Base-by-base conservation (phyloP, 2,888 invertebrate genomes). In the Cremastobaeus sp. region DNA sequence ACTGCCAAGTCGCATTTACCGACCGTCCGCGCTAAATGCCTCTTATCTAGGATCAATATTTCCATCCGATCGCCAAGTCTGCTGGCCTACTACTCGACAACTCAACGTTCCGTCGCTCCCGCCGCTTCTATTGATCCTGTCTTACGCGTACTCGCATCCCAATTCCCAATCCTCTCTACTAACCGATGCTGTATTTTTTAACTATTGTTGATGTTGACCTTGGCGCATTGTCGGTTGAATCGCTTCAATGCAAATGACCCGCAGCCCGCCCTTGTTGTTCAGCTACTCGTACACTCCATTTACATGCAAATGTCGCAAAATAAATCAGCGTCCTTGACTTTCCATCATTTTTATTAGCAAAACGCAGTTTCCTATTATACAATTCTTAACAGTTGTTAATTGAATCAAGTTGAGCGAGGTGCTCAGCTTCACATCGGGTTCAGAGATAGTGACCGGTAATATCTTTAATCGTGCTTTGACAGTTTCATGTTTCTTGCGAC, bases 1-100 rank as follows among this genome's bases (percentile, higher is more conserved):
- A 69, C 25, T 59, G 47, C 30, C 64, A 60, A 78, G 72, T 76
- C 55, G 76, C 79, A 78, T 78, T 81, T 81, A 79, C 80, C 81
- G 80, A 81, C 80, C 77, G 79, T 72, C 74, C 77, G 50, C 76
- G 68, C 73, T 76, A 64, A 69, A 57, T 43, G 59, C 76, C 71
- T 69, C 78, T 81, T 83, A 82, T 82, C 77, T 78, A 78, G 79
- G 83, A 85, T 86, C 86, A 86, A 86, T 86, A 86, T 83, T 84
- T 81, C 79, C 81, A 83, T 83, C 81, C 81, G 82, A 85, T 85
- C 81, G 78, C 77, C 71, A 75, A 74, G 76, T 73, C 77, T 74
- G 77, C 77, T 81, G 70, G 77, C 79, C 82, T 84, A 84, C 85
- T 84, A 84, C 76, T 80, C 79, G 68, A 80, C 30, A 78, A 75